Base-by-base conservation (phyloP, 2,888 invertebrate species). In the Drosophila helvetica region DNA sequence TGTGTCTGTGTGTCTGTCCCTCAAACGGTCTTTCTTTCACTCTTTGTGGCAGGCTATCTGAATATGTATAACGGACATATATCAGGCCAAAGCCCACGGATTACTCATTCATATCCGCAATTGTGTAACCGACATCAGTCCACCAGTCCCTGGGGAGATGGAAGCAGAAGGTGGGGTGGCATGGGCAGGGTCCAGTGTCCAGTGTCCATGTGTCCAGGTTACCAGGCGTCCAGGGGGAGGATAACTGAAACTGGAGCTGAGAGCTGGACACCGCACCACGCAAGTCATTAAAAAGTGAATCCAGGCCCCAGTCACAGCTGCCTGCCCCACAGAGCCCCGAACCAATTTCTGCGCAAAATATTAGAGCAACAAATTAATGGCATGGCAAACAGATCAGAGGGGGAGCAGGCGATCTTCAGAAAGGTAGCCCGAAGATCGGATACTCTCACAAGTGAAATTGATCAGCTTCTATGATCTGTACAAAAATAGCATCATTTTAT, bases 71-170 rank as follows among this genome's bases (percentile, higher is more conserved):
- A 78, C 86, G 82, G 82, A 79, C 75, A 75, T 87, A 85, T 83
- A 85, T 87, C 87, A 87, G 77, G 79, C 88, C 81, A 81, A 86
- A 78, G 83, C 88, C 85, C 88, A 86, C 88, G 85, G 86, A 86
- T 86, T 87, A 86, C 86, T 86, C 85, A 86, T 86, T 87, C 85
- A 86, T 80, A 86, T 87, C 85, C 85, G 88, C 83, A 86, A 83
- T 86, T 87, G 86, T 87, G 88, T 77, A 86, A 86, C 51, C 55
- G 22, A 58, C 56, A 68, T 43, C 38, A 10, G 9, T 8, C n/a
- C n/a, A 15, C 27, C 27, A 27, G 27, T 27, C 27, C 27, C 7
- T 25, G 30, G 25, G 9, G 46, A 22, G 54, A 10, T 45, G 46
- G 25, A 27, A 27, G 27, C 7, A 27, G 27, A 27, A 27, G 27